Evolutionary conservation across 1,140 invertebrate genomes (phyloP).

Genomic region (Glomeris maerens): DNA sequence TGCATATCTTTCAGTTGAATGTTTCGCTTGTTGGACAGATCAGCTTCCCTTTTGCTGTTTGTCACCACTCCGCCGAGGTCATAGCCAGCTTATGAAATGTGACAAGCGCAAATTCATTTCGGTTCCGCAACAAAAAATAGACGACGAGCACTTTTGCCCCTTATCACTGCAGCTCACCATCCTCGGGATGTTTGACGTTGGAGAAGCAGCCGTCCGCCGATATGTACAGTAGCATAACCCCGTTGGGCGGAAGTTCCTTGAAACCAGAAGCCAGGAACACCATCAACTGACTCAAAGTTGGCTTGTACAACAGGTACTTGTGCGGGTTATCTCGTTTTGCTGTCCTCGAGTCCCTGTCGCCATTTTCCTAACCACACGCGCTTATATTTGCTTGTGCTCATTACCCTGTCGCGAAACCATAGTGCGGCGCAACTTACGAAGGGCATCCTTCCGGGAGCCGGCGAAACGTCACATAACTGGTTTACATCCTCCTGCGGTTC

Average conservation of each 20-base stretch:
- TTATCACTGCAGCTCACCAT: constrained; percentile 48
- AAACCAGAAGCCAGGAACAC: constrained; percentile 87
- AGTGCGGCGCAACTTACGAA: constrained; percentile 32
- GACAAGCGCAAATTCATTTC: constrained; percentile 27
- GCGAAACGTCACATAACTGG: constrained; percentile 71
- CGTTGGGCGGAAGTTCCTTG: constrained; percentile 81
- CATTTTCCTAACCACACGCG: constrained; percentile 45
- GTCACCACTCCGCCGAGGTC: constrained; percentile 82
- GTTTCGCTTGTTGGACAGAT: constrained; percentile 45
- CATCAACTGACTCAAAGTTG: constrained; percentile 81
- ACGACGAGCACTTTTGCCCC: neutral
- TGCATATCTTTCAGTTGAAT: constrained; percentile 61
- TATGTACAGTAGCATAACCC: constrained; percentile 79
- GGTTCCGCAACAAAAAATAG: neutral
- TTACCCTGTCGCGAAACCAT: no score
- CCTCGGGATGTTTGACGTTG: constrained; percentile 73
- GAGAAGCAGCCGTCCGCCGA: constrained; percentile 85
- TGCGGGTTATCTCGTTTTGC: constrained; percentile 80
- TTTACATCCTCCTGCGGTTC: constrained; percentile 73
- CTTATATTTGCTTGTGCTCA: no score
- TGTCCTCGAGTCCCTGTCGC: constrained; percentile 34
- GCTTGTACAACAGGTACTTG: constrained; percentile 92
- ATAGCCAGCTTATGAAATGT: constrained; percentile 52
- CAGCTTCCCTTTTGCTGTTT: constrained; percentile 59
- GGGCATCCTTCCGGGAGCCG: constrained; percentile 53